A percentile compares a stretch with the other conserved stretches of the same genome.
phyloP scores from a whole-genome alignment of 64 coral and sea anemone genomes.

The Stylophora pistillata region DNA sequence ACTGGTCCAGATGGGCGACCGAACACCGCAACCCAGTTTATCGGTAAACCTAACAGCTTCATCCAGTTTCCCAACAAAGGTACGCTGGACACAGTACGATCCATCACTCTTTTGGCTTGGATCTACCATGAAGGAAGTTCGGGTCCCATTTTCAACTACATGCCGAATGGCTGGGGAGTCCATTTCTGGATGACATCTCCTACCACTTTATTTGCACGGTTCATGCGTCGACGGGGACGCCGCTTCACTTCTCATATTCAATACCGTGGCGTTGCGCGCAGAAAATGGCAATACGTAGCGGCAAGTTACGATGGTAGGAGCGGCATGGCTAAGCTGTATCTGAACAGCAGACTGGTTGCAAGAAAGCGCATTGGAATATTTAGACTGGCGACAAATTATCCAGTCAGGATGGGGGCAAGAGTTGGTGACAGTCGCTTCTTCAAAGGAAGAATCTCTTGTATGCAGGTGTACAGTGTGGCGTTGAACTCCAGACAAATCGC shows the following conservation, averaged over 20 bases:
- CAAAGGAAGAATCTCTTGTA: slow-evolving; percentile 67
- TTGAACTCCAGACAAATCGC: slow-evolving; percentile 40
- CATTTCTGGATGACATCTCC: slow-evolving; percentile 62
- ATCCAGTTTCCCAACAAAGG: slow-evolving; percentile 79
- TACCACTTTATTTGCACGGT: slow-evolving; percentile 42
- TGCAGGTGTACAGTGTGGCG: slow-evolving; percentile 67
- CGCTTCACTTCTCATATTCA: neutral
- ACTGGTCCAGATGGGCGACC: slow-evolving; percentile 63
- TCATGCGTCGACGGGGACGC: slow-evolving; percentile 48
- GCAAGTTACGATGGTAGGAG: slow-evolving; percentile 55
- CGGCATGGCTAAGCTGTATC: slow-evolving; percentile 62
- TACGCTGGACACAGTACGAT: slow-evolving; percentile 62
- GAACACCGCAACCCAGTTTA: slow-evolving; percentile 53
- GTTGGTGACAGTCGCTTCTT: slow-evolving; percentile 37
- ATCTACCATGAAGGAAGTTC: slow-evolving; percentile 51
- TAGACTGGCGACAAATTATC: slow-evolving; percentile 71
- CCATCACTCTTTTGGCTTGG: slow-evolving; percentile 80
- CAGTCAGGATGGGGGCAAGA: slow-evolving; percentile 68
- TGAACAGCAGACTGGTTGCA: slow-evolving; percentile 39
- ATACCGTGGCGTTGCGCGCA: slow-evolving; percentile 6
- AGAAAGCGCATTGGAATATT: slow-evolving; percentile 17
- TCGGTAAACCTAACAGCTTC: slow-evolving; percentile 71
- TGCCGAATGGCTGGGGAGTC: slow-evolving; percentile 68
- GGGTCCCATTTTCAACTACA: slow-evolving; percentile 86
- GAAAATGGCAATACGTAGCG: slow-evolving; percentile 73